A percentile compares a stretch with the other conserved stretches of the same genome.
These are phyloP conservation scores for Picathartes gymnocephalus DNA, from an alignment of 2,113 vertebrate genomes.

Conservation along the genomic window DNA sequence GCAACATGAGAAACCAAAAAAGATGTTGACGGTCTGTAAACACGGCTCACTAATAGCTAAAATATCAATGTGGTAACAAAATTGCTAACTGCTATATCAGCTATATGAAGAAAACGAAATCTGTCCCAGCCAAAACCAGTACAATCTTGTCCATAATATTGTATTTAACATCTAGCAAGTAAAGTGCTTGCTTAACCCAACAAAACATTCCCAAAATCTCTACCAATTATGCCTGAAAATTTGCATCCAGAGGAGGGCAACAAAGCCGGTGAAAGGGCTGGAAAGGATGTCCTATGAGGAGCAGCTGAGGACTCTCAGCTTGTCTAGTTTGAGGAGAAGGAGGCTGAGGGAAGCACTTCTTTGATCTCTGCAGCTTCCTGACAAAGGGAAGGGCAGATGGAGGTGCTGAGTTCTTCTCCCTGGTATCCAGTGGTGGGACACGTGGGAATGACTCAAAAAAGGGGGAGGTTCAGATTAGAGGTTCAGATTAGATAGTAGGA, in stretches of 20 bases:
- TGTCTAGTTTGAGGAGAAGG: not conserved
- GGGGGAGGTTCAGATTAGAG: not conserved
- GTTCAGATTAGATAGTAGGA: not conserved
- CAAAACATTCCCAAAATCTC: not conserved
- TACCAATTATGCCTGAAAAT: not conserved
- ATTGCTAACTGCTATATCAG: not conserved
- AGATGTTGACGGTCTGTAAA: not conserved
- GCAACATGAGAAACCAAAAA: not conserved
- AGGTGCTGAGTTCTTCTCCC: not conserved
- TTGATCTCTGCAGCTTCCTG: not conserved
- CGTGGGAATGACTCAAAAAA: not conserved
- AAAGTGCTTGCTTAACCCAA: not conserved
- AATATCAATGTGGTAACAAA: not conserved
- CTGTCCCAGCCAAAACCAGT: not conserved
- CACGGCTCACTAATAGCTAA: accelerated
- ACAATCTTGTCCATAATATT: not conserved
- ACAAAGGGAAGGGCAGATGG: accelerated
- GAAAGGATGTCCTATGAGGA: not conserved
- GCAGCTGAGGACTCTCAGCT: not conserved
- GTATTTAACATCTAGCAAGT: not conserved
- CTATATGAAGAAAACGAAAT: not conserved
- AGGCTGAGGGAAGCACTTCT: not conserved
- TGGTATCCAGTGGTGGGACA: not conserved
- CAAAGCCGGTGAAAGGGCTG: not conserved
- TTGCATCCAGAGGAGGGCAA: not conserved